Percentiles rank a stretch among this genome's conserved stretches.
Evolutionary conservation across 1,140 invertebrate species (phyloP).

Genomic region (Sinonovacula constricta): DNA sequence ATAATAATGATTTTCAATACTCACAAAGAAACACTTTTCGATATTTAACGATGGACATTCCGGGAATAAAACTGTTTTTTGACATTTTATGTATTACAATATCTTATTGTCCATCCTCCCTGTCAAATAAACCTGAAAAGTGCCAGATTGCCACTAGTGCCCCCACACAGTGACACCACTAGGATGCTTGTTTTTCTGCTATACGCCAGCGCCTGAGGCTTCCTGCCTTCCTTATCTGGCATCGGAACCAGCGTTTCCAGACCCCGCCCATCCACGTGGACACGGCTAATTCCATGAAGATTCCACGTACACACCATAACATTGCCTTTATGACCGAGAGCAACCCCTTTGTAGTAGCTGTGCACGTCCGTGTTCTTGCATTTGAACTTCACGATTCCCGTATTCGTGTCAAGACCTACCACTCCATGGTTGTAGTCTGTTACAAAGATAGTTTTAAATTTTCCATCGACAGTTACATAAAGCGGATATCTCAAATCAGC

Average conservation of each 20-base stretch:
- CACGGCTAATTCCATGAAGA: constrained; percentile 35
- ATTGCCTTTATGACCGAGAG: constrained; percentile 34
- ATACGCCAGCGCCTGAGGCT: constrained; percentile 28
- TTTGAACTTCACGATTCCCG: constrained; percentile 39
- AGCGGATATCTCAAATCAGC: constrained; percentile 39
- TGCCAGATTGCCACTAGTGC: constrained; percentile 18
- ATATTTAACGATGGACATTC: too few species aligned
- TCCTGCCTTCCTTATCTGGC: constrained; percentile 41
- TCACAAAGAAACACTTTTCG: too few species aligned
- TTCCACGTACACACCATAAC: constrained; percentile 42
- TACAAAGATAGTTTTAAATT: constrained; percentile 24
- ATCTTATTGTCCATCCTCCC: too few species aligned
- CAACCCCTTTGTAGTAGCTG: constrained; percentile 40
- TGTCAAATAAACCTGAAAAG: constrained; percentile 25
- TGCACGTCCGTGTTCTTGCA: constrained; percentile 48
- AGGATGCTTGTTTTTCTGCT: constrained; percentile 35
- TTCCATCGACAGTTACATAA: constrained; percentile 34
- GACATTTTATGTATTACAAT: too few species aligned
- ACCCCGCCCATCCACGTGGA: constrained; percentile 41
- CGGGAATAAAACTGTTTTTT: too few species aligned
- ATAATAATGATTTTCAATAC: too few species aligned
- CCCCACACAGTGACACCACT: constrained; percentile 27
- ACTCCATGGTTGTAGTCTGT: constrained; percentile 46
- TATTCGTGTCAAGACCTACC: constrained; percentile 27
- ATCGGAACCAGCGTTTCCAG: constrained; percentile 41